Evolutionary conservation across 1,140 invertebrate species (phyloP).

Genomic region (Papilio polytes): DNA sequence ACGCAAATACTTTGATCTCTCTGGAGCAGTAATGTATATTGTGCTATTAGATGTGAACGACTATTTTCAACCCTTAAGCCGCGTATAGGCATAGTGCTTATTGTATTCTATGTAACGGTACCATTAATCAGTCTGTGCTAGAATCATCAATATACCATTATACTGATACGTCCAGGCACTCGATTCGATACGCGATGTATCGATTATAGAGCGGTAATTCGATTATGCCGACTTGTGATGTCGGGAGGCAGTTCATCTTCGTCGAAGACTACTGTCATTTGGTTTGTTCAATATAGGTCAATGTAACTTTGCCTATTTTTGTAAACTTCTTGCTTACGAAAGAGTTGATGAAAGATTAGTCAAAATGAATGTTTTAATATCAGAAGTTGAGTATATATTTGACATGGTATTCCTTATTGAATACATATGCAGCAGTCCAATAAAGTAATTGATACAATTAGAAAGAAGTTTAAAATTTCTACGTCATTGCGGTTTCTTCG

Average conservation of each 20-base stretch:
- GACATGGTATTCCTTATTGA: no score
- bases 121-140: conserved; percentile 81
- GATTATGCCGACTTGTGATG: conserved; percentile 73
- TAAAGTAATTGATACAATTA: no score
- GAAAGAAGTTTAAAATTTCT: not conserved
- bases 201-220: conserved; percentile 80
- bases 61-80: conserved; percentile 53
- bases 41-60: conserved; percentile 27
- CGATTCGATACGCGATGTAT: conserved; percentile 75
- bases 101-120: conserved; percentile 72
- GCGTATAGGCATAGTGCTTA: conserved; percentile 59
- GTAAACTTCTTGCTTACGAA: not conserved
- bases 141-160: conserved; percentile 83
- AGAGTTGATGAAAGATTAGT: no score
- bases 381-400: no score
- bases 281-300: conserved; percentile 52
- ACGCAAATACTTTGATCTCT: not conserved
- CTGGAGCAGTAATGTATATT: conserved; percentile 52
- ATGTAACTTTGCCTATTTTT: not conserved
- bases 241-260: conserved; percentile 67
- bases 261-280: conserved; percentile 66
- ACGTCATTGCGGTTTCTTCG: not conserved
- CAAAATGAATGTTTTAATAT: no score
- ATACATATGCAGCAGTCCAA: no score
- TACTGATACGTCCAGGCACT: conserved; percentile 78